phyloP scores from a whole-genome alignment of 1,140 invertebrate genomes.

The Panagrolaimus sp. region DNA sequence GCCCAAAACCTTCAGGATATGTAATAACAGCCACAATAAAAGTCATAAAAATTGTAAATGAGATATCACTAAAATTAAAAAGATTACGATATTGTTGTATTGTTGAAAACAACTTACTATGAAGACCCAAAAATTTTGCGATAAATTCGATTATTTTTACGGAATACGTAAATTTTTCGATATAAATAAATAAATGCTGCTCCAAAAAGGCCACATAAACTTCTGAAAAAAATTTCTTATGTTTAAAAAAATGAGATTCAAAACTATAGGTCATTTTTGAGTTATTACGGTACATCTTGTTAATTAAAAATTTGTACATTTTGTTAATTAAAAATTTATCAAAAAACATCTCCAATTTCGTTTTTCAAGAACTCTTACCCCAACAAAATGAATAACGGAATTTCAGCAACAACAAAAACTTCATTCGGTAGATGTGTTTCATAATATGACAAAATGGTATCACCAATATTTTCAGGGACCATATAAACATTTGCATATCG shows the following conservation, averaged over 20 bases:
- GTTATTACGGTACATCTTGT: too few species aligned
- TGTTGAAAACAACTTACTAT: slow-evolving; percentile 8
- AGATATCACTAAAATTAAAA: slow-evolving; percentile 11
- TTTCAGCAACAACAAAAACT: slow-evolving; percentile 7
- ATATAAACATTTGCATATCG: slow-evolving; percentile 62
- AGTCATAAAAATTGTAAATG: slow-evolving; percentile 8
- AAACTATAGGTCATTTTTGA: too few species aligned
- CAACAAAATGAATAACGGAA: neutral
- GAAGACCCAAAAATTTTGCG: slow-evolving; percentile 6
- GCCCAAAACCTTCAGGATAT: slow-evolving; percentile 6
- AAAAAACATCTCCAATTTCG: too few species aligned
- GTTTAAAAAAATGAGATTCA: too few species aligned
- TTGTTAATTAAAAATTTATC: too few species aligned
- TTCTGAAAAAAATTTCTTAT: neutral
- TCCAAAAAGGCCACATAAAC: neutral
- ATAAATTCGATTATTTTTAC: slow-evolving; percentile 9
- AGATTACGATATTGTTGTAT: neutral
- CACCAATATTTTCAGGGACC: neutral
- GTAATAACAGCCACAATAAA: neutral
- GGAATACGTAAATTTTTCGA: neutral
- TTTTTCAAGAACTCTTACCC: neutral
- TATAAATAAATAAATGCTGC: neutral
- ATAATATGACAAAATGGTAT: neutral
- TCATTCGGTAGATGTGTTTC: slow-evolving; percentile 3
- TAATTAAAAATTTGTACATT: too few species aligned